Percentiles rank a stretch among this genome's conserved stretches.
Evolutionary conservation across 2,888 invertebrate species (phyloP).

Genomic region (Ctenicera cuprea): DNA sequence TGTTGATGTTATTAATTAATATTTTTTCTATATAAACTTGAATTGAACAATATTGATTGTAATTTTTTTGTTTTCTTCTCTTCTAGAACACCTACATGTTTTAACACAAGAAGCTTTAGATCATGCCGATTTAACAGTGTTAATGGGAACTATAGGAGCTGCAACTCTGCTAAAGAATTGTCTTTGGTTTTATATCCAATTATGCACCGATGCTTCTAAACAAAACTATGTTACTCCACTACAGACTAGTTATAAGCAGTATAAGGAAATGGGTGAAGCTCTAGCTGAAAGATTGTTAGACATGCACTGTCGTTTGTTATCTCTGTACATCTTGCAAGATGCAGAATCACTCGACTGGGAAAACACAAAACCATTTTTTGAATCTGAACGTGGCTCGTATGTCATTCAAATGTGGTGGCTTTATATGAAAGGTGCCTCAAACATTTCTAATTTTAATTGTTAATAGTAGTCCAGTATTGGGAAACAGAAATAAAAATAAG

Average conservation of each 20-base stretch:
- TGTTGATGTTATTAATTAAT: too few relatives aligned
- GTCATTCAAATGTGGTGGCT: conserved; percentile 93
- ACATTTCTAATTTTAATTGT: neutral
- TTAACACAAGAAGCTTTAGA: conserved; percentile 89
- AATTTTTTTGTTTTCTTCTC: too few relatives aligned
- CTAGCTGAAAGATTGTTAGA: conserved; percentile 88
- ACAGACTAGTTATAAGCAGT: conserved; percentile 81
- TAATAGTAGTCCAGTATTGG: neutral
- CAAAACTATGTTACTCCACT: conserved; percentile 61
- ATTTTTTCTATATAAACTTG: too few relatives aligned
- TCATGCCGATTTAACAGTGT: conserved; percentile 87
- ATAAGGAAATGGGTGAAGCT: conserved; percentile 89
- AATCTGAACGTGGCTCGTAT: conserved; percentile 86
- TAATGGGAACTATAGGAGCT: conserved; percentile 88
- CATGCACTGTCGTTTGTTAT: conserved; percentile 85
- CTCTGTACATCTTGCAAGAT: conserved; percentile 88
- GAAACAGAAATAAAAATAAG: too few relatives aligned
- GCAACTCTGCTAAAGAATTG: conserved; percentile 87
- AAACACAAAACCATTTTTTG: conserved; percentile 79
- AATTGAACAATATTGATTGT: too few relatives aligned
- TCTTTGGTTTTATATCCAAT: conserved; percentile 84
- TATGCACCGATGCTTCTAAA: conserved; percentile 67
- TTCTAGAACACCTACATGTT: conserved; percentile 87
- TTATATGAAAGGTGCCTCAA: conserved; percentile 83
- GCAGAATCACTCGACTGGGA: conserved; percentile 87